These are phyloP conservation scores for Tricholaema leucomelas DNA, from an alignment of 2,113 vertebrate genomes.

Conservation along the genomic window DNA sequence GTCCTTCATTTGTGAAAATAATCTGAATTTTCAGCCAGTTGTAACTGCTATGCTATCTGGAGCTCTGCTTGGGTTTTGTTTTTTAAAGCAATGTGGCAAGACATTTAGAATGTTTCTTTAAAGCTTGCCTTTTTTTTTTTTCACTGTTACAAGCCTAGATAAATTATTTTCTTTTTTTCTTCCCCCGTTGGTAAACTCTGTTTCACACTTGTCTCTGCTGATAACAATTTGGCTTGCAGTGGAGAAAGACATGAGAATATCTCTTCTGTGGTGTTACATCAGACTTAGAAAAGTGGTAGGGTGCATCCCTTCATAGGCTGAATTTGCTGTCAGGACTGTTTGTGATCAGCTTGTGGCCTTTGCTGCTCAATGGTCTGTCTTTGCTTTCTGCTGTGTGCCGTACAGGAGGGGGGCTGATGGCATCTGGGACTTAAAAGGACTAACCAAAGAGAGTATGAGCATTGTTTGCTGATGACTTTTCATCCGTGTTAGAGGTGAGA, in stretches of 20 bases:
- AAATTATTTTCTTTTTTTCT: not conserved
- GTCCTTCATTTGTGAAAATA: not conserved
- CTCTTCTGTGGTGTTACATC: not conserved
- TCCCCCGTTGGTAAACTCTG: not conserved
- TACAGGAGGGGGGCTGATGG: not conserved
- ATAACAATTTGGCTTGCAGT: not conserved
- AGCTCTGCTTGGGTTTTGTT: not conserved
- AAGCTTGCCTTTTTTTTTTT: not conserved
- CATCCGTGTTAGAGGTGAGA: not conserved
- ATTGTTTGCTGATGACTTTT: not conserved
- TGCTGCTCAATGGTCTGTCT: not conserved
- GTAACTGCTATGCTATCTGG: fast-evolving
- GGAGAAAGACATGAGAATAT: fast-evolving
- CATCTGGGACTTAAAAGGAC: not conserved
- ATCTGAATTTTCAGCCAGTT: not conserved
- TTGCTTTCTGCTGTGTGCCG: not conserved
- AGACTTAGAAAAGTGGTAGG: not conserved
- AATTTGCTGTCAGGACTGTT: not conserved
- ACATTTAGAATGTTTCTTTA: not conserved
- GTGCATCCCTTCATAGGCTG: not conserved
- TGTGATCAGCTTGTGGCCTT: not conserved
- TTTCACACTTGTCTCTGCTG: not conserved
- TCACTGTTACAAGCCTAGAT: not conserved
- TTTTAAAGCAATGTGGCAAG: not conserved
- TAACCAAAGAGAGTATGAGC: not conserved